Conservation (phyloP, 2,113 vertebrate species). For the Scortum barcoo region DNA sequence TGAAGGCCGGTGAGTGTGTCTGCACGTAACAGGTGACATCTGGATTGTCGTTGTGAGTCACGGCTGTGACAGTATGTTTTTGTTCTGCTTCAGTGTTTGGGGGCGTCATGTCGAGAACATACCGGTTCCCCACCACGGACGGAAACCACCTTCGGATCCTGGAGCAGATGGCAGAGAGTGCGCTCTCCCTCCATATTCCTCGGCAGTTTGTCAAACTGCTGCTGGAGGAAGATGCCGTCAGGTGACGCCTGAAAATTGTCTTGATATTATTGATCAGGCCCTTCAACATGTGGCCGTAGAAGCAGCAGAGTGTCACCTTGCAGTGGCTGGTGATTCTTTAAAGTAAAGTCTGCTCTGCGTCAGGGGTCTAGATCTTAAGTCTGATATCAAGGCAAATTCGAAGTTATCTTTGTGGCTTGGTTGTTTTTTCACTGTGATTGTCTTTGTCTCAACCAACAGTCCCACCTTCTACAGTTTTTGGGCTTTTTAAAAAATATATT, state of each 20-base stretch:
- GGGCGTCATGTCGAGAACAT: conserved; percentile 95
- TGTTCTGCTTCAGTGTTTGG: conserved; percentile 88
- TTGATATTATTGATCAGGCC: neutral
- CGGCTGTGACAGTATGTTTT: neutral
- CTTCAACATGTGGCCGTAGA: neutral
- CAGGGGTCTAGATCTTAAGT: neutral
- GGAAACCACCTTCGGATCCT: conserved; percentile 96
- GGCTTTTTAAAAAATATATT: neutral
- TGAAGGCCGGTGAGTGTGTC: conserved; percentile 91
- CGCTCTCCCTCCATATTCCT: conserved; percentile 93
- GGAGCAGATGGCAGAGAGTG: conserved; percentile 98
- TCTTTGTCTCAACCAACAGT: no score
- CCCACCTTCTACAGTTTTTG: neutral
- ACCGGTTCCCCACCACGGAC: conserved; percentile 96
- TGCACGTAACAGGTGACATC: no score
- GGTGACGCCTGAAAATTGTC: conserved; percentile 79
- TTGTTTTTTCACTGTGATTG: neutral
- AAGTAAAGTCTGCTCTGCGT: neutral
- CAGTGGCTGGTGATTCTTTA: neutral
- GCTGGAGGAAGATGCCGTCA: conserved; percentile 96
- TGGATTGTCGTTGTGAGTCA: neutral
- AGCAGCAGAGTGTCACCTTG: neutral
- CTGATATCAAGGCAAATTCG: neutral
- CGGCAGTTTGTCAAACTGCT: conserved; percentile 97
- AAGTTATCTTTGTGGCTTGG: neutral